A percentile compares a stretch with the other conserved stretches of the same genome.
Evolutionary conservation across 2,797 vertebrate species (phyloP).

Genomic region (Phoebastria nigripes): DNA sequence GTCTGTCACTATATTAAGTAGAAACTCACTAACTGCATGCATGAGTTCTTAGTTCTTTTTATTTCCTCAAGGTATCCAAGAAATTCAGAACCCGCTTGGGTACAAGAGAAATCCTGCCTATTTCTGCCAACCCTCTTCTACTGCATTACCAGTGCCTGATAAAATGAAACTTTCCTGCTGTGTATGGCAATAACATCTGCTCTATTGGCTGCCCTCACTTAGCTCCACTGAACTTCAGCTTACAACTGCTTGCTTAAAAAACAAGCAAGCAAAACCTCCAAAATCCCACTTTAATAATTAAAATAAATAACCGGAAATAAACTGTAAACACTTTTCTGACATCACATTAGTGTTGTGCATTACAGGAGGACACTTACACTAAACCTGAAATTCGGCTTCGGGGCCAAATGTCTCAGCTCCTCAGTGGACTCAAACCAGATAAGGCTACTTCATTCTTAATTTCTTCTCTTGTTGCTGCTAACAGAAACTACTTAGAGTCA

Average conservation of each 20-base stretch:
- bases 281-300: not conserved
- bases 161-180: not conserved
- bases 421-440: not conserved
- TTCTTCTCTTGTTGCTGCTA: not conserved
- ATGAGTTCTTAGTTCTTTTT: not conserved
- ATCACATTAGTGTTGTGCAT: accelerated
- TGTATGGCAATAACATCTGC: not conserved
- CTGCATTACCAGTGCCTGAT: not conserved
- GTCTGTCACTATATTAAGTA: not conserved
- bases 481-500: not conserved
- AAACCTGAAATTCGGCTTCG: not conserved
- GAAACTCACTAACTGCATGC: not conserved
- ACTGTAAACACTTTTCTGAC: not conserved
- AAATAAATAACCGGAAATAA: conserved; percentile 13
- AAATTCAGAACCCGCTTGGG: not conserved
- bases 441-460: not conserved
- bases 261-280: conserved; percentile 8
- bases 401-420: not conserved
- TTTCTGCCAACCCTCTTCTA: not conserved
- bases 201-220: not conserved
- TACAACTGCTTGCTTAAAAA: not conserved
- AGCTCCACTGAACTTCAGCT: conserved; percentile 5
- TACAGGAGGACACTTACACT: not conserved
- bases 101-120: not conserved
- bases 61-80: not conserved